A percentile compares a stretch with the other conserved stretches of the same genome.
phyloP scores from a whole-genome alignment of 2,113 vertebrate genomes.

The Microcebus tavaratra region DNA sequence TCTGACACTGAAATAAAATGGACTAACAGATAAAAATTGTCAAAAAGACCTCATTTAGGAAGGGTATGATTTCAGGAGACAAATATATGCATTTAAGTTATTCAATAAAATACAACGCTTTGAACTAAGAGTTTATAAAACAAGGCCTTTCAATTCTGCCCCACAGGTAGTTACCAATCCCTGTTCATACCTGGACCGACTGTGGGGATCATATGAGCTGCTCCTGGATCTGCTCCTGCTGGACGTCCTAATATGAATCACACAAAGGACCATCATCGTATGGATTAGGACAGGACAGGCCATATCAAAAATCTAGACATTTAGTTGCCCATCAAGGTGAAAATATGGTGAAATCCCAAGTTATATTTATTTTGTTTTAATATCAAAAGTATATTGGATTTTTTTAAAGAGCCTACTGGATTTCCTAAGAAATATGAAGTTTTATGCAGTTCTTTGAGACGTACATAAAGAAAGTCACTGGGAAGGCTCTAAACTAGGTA shows the following conservation, averaged over 20 bases:
- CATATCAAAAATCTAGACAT: not conserved
- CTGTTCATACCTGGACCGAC: conserved; percentile 91
- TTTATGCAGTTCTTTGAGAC: not conserved
- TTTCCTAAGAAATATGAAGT: not conserved
- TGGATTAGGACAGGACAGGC: not conserved
- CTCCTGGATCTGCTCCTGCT: conserved; percentile 95
- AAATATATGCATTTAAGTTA: not conserved
- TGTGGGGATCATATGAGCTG: conserved; percentile 87
- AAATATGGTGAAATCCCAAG: conserved; percentile 22
- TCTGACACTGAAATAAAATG: not conserved
- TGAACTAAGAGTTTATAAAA: not conserved
- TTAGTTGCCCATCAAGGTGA: conserved; percentile 11
- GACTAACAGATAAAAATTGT: conserved; percentile 26
- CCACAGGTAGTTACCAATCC: not conserved
- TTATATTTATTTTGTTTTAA: not conserved
- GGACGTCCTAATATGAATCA: conserved; percentile 86
- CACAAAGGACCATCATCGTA: not conserved
- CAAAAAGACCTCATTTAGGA: not conserved
- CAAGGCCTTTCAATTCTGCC: not conserved
- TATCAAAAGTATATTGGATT: not conserved
- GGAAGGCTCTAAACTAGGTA: not conserved
- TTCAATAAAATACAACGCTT: not conserved
- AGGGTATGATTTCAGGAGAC: not conserved
- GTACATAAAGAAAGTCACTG: not conserved
- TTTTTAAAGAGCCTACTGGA: not conserved